These are phyloP conservation scores for Lasioglossum vierecki DNA, from an alignment of 2,888 invertebrate species.

Conservation along the genomic window DNA sequence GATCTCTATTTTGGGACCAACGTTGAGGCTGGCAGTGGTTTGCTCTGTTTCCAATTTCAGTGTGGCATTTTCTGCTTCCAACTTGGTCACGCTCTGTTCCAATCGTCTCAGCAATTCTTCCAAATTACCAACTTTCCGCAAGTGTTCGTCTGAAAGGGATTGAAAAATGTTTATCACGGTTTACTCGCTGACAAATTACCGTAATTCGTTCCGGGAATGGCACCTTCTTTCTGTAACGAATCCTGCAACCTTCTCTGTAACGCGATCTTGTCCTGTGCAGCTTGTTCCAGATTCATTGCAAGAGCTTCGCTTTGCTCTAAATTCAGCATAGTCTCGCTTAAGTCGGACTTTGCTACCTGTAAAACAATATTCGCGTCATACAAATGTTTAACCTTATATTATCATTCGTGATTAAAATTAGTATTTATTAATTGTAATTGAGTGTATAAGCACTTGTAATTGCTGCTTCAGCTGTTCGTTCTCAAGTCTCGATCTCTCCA, in stretches of 20 bases:
- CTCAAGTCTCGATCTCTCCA: constrained; percentile 84
- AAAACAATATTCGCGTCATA: constrained; percentile 19
- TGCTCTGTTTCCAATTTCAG: constrained; percentile 81
- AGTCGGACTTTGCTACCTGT: constrained; percentile 78
- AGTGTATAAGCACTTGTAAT: constrained; percentile 76
- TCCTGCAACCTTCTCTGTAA: constrained; percentile 82
- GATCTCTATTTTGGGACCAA: constrained; percentile 26
- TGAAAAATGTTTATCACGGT: constrained; percentile 4
- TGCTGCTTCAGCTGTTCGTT: constrained; percentile 83
- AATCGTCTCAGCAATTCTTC: constrained; percentile 83
- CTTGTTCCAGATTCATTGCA: constrained; percentile 79
- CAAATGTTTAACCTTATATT: background rate
- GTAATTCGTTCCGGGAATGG: constrained; percentile 50
- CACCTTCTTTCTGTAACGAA: constrained; percentile 82
- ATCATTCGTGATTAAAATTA: background rate
- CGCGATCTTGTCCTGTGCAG: constrained; percentile 79
- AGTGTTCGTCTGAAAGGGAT: constrained; percentile 76
- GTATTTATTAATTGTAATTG: too few species aligned
- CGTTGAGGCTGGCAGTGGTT: constrained; percentile 26
- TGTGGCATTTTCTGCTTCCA: constrained; percentile 83
- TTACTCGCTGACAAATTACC: background rate
- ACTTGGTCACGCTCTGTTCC: constrained; percentile 83
- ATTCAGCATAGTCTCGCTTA: constrained; percentile 80
- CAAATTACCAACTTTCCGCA: constrained; percentile 82
- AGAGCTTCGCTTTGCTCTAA: constrained; percentile 78